Base-by-base conservation (phyloP, 2,888 invertebrate species). In the Abscondita cerata region DNA sequence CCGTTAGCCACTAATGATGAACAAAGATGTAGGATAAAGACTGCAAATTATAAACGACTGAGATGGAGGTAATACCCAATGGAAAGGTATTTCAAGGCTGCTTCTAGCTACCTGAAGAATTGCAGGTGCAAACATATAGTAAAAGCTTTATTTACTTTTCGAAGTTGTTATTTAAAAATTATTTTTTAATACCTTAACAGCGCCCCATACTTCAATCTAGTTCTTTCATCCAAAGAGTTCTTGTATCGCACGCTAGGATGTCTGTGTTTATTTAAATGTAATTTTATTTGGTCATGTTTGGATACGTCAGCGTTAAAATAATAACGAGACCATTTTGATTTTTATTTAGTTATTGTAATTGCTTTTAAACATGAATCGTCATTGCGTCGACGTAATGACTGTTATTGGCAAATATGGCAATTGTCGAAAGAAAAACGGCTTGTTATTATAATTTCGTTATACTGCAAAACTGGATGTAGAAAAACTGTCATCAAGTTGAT, bases 81-180 rank as follows among this genome's bases (percentile, higher is more conserved):
- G 68, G 72, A 72, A 70, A 72, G 72, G 72, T 68, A 72, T 72
- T 63, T 69, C 72, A 72, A 72, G 72, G 72, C 69, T 72, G 70
- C 68, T 68, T 68, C 66, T 65, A 68, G 70, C 70, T 72, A 72
- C 71, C 71, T 72, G 72, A 68, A 68, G 70, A 68, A 65, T 66
- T 72, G 71, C 72, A 72, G 72, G 72, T 72, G 72, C 66, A 69
- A 68, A 64, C n/a, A n/a, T 62, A 52, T 59, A 66, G 62, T 47
- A 25, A 25, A 25, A 25, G 25, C 25, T 36, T 36, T 36, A n/a
- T 36, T 36, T 36, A 11, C 36, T 36, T 36, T n/a, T 12, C 44
- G 8, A 11, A 13, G n/a, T 52, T 52, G 38, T 34, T 18, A 51
- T 25, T 12, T 13, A 41, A 15, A 41, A 25, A 51, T 33, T 12